Evolutionary conservation across 2,113 vertebrate genomes (phyloP).

Genomic region (Pristiophorus japonicus): DNA sequence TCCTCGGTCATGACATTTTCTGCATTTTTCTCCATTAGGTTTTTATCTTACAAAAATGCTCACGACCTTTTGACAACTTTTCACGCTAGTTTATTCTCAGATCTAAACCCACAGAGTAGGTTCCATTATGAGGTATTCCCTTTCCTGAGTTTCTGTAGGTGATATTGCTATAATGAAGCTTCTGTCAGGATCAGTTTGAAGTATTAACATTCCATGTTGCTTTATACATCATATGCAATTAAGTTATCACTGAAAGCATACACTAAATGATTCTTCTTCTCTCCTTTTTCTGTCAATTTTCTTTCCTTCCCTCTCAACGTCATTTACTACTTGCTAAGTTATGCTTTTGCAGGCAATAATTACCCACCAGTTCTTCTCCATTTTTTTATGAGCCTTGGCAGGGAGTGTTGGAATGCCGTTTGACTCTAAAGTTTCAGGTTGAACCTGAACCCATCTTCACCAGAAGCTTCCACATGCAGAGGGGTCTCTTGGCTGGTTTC

Average conservation of each 20-base stretch:
- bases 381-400: not conserved
- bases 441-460: not conserved
- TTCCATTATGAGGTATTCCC: not conserved
- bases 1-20: not conserved
- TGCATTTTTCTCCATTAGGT: not conserved
- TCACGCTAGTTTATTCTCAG: not conserved
- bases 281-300: not conserved
- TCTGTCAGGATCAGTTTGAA: not conserved
- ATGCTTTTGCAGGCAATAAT: not conserved
- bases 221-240: not conserved
- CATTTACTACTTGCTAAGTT: not conserved
- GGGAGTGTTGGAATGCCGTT: not conserved
- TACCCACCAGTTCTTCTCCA: not conserved
- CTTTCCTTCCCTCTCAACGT: not conserved
- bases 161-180: not conserved
- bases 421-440: not conserved
- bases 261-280: not conserved
- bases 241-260: not conserved
- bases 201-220: not conserved
- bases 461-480: not conserved
- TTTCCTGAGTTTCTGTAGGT: not conserved
- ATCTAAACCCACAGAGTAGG: not conserved
- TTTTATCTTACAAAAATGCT: not conserved
- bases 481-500: not conserved
- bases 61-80: not conserved